Evolutionary conservation across 64 coral and sea anemone genomes (phyloP), one percentile per base, ranked within the genome.

Genomic region (Dendrophyllia cribrosa): DNA sequence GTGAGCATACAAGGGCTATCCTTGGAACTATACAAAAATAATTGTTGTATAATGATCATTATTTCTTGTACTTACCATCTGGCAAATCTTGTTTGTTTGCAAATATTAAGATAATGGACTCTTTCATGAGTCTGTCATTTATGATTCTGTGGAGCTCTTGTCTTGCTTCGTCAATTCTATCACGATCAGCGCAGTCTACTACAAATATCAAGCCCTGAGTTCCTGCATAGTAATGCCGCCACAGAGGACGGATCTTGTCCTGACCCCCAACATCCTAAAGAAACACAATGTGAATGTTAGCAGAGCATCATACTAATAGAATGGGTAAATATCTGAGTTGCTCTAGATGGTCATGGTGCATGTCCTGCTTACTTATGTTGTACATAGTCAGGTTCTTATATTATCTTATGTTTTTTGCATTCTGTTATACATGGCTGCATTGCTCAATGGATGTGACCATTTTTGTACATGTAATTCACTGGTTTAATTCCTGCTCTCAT

Each of bases 51-150:
- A 56, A 56, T 56, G 66, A 23, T 0, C 3, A 7, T 4, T 24
- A 21, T 4, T 1, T 20, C 46, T 51, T 56, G 5, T 14, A 72
- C 89, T 79, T 86, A 98, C 96, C 96, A 86, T 98, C 96, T 66
- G 96, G 96, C 93, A 98, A 90, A 98, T 98, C 96, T 48, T 98
- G 96, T 82, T 98, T 98, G 82, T 98, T 98, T 79, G 96, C 96
- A 95, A 98, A 98, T 77, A 98, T 91, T 77, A 98, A 75, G 83
- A 98, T 92, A 23, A 98, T 95, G 22, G 93, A 86, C 20, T 98
- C 96, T 51, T 92, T 98, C 96, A 98, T 98, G 78, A 93, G 89
- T 84, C 73, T 92, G 89, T 98, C 96, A 66, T 75, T 93, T 20
- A 98, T 98, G 65, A 98, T 98, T 91, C 80, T 92, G 63, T 90